These are phyloP conservation scores for Naso thynnoides DNA, from an alignment of 2,797 vertebrate species.

Conservation along the genomic window DNA sequence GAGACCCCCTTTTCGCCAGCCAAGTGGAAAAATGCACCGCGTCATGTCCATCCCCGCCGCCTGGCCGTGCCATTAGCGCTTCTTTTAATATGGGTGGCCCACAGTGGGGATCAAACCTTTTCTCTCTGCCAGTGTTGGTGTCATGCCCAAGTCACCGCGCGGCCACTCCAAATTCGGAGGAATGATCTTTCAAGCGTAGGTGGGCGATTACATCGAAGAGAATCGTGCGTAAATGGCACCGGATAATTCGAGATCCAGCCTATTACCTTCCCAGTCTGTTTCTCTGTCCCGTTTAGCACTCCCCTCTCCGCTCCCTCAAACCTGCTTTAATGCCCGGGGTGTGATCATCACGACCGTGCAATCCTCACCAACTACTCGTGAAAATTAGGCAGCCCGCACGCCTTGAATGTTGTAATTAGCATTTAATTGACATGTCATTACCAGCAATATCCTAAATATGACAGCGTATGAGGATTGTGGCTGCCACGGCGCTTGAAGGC, in stretches of 20 bases:
- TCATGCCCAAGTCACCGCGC: slow-evolving; percentile 36
- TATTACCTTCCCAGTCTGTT: slow-evolving; percentile 18
- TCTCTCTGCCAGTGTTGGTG: slow-evolving; percentile 31
- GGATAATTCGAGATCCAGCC: slow-evolving; percentile 40
- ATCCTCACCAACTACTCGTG: slow-evolving; percentile 76
- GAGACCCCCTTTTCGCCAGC: slow-evolving; percentile 73
- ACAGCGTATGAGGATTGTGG: slow-evolving; percentile 72
- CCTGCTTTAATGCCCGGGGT: slow-evolving; percentile 68
- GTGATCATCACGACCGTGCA: slow-evolving; percentile 74
- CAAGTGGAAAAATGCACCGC: slow-evolving; percentile 31
- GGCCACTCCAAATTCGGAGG: slow-evolving; percentile 43
- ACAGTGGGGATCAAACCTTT: slow-evolving; percentile 33
- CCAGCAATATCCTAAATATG: slow-evolving; percentile 83
- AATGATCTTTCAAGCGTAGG: slow-evolving; percentile 40
- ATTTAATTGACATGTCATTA: slow-evolving; percentile 87
- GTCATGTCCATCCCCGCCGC: slow-evolving; percentile 26
- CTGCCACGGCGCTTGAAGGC: slow-evolving; percentile 54
- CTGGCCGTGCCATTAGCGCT: slow-evolving; percentile 17
- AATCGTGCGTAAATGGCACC: slow-evolving; percentile 62
- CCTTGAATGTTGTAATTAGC: slow-evolving; percentile 86
- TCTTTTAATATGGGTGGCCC: slow-evolving; percentile 33
- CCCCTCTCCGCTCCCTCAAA: slow-evolving; percentile 50
- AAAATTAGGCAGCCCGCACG: slow-evolving; percentile 81
- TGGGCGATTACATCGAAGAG: slow-evolving; percentile 39
- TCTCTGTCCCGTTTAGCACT: slow-evolving; percentile 49